A percentile compares a stretch with the other conserved stretches of the same genome.
These are phyloP conservation scores for Aurelia aurita complex sp. Pacific DNA, from an alignment of 30 jellyfish, hydroid and myxozoan species.

Conservation along the genomic window DNA sequence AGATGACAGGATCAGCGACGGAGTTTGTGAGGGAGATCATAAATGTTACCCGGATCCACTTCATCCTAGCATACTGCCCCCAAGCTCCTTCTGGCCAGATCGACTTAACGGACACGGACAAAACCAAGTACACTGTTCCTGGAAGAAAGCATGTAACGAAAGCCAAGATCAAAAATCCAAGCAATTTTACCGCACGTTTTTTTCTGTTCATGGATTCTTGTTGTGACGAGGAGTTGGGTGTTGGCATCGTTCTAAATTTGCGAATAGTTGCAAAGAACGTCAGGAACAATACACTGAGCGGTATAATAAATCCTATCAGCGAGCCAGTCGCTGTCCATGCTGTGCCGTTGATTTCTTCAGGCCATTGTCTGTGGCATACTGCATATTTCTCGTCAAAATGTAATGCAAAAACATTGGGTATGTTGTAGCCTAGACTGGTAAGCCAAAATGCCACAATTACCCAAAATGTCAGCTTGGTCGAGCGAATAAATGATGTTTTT, in stretches of 20 bases:
- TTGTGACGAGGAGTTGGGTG: background rate
- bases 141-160: constrained; percentile 26
- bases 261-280: constrained; percentile 41
- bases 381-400: constrained; percentile 15
- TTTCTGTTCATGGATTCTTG: constrained; percentile 18
- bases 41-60: constrained; percentile 27
- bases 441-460: constrained; percentile 27
- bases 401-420: constrained; percentile 36
- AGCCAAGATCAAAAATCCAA: constrained; percentile 47
- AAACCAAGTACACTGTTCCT: constrained; percentile 1
- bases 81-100: constrained; percentile 54
- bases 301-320: constrained; percentile 6
- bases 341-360: constrained; percentile 18
- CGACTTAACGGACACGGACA: constrained; percentile 10
- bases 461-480: constrained; percentile 14
- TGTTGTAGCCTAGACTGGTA: background rate
- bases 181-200: constrained; percentile 30
- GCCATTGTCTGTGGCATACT: constrained; percentile 54
- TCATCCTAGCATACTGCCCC: constrained; percentile 44
- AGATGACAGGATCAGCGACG: constrained; percentile 43
- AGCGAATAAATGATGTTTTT: constrained; percentile 34
- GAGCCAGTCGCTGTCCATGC: constrained; percentile 9
- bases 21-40: constrained; percentile 25
- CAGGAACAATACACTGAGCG: constrained; percentile 15
- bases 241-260: constrained; percentile 8